Conservation (phyloP, 2,797 vertebrate genomes). For the Simalia tracyae region DNA sequence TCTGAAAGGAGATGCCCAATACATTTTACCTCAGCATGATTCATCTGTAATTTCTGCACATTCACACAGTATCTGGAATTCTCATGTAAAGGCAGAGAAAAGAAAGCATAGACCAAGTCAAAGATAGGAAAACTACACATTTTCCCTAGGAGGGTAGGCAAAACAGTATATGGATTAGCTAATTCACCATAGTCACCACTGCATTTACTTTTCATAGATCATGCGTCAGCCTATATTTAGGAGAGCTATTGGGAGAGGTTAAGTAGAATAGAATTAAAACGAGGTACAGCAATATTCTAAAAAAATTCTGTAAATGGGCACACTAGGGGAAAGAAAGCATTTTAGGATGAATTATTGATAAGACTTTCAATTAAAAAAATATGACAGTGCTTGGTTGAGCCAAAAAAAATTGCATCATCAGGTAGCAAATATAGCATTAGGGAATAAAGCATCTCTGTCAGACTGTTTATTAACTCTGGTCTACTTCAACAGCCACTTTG, state of each 20-base stretch:
- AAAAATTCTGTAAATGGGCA: constrained; percentile 34
- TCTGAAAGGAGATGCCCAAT: not conserved
- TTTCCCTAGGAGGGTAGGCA: not conserved
- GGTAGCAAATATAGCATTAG: constrained; percentile 34
- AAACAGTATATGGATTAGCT: not conserved
- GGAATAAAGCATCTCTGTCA: constrained; percentile 30
- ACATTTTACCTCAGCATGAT: not conserved
- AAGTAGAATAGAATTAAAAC: constrained; percentile 47
- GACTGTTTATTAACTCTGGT: constrained; percentile 28
- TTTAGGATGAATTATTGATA: constrained; percentile 60
- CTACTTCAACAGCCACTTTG: not conserved
- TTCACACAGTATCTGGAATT: not conserved
- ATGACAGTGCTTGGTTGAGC: not conserved
- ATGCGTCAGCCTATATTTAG: not conserved
- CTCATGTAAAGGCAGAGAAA: not conserved
- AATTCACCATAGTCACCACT: not conserved
- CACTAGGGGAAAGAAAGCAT: constrained; percentile 30
- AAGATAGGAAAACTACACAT: not conserved
- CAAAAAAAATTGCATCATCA: constrained; percentile 1
- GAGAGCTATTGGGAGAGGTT: not conserved
- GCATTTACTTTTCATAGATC: not conserved
- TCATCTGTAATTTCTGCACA: not conserved
- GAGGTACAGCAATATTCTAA: constrained; percentile 23
- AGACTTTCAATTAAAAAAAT: constrained; percentile 21
- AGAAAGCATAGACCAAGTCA: not conserved